These are phyloP conservation scores for Avahi laniger DNA, from an alignment of 2,797 vertebrate species.

Conservation along the genomic window DNA sequence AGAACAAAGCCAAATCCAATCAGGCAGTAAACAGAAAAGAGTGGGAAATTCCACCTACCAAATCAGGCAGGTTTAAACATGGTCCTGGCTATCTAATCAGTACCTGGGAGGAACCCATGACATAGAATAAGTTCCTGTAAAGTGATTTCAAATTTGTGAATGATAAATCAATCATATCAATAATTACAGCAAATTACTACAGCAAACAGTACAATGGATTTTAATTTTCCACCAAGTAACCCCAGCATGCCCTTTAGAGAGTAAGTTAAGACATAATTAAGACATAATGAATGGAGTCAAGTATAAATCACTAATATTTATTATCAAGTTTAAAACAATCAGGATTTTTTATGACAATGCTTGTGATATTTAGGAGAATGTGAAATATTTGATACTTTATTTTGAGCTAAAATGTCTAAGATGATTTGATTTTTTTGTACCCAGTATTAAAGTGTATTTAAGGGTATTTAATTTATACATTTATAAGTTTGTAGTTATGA, in stretches of 20 bases:
- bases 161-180: background rate
- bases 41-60: background rate
- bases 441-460: background rate
- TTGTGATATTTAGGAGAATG: background rate
- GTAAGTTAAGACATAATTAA: background rate
- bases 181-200: constrained; percentile 23
- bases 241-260: background rate
- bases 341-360: background rate
- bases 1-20: background rate
- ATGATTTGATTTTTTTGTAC: background rate
- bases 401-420: background rate
- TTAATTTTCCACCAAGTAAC: constrained; percentile 29
- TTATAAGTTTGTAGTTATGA: background rate
- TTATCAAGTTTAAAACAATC: background rate
- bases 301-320: background rate
- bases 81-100: background rate
- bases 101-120: background rate
- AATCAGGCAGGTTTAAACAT: background rate
- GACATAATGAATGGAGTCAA: background rate
- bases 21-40: background rate
- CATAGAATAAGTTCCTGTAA: background rate
- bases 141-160: constrained; percentile 2
- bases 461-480: background rate
- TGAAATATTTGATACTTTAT: background rate
- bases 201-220: background rate